Evolutionary conservation across 2,797 vertebrate genomes (phyloP).

Genomic region (Rachycentron canadum): DNA sequence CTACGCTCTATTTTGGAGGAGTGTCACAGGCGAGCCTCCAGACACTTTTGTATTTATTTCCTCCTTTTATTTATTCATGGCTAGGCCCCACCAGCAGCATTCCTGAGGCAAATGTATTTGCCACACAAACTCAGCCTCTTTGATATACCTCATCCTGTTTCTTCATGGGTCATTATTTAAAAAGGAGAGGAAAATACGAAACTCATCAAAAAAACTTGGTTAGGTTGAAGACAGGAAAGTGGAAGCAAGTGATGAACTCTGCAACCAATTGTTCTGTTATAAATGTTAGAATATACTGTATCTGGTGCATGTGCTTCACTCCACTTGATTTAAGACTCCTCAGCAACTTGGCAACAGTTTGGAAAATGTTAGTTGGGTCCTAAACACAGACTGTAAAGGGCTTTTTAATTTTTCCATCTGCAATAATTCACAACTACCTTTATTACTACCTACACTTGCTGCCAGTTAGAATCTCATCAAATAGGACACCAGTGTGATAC

Average conservation of each 20-base stretch:
- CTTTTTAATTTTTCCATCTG: neutral
- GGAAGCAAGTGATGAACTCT: conserved; percentile 39
- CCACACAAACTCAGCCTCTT: conserved; percentile 68
- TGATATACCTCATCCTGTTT: conserved; percentile 72
- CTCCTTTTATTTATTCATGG: conserved; percentile 81
- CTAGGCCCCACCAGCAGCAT: conserved; percentile 57
- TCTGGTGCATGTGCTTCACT: neutral
- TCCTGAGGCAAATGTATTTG: conserved; percentile 70
- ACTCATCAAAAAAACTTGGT: conserved; percentile 49
- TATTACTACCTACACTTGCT: conserved; percentile 15
- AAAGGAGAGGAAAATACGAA: conserved; percentile 13
- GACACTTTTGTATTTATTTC: conserved; percentile 76
- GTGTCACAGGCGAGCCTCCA: conserved; percentile 58
- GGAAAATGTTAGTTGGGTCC: neutral
- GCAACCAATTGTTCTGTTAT: conserved; percentile 23
- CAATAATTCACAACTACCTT: neutral
- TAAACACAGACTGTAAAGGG: neutral
- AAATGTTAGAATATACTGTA: conserved; percentile 7
- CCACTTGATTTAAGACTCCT: neutral
- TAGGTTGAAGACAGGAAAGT: conserved; percentile 31
- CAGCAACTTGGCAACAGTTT: neutral
- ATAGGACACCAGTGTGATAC: neutral
- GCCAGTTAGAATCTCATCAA: neutral
- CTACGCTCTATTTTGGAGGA: conserved; percentile 63
- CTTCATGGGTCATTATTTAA: conserved; percentile 77